Evolutionary conservation across 1,140 invertebrate species (phyloP).

Genomic region (Drosophila teissieri): DNA sequence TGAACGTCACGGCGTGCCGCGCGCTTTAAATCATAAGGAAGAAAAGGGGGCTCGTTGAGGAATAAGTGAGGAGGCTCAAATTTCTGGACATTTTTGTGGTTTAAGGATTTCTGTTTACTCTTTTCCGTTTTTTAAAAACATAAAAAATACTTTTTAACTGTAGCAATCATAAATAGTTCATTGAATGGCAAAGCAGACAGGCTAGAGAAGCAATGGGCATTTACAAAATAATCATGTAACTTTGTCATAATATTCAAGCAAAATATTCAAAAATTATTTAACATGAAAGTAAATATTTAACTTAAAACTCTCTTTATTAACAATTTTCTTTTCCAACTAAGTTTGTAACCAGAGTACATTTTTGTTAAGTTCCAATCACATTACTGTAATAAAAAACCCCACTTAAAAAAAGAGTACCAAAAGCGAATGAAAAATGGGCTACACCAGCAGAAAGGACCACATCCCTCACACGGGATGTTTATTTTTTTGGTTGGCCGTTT

Average conservation of each 20-base stretch:
- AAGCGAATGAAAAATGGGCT: slow-evolving; percentile 61
- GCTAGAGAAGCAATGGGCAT: too few relatives aligned
- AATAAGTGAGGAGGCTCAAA: slow-evolving; percentile 20
- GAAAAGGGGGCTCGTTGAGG: slow-evolving; percentile 10
- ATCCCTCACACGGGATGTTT: slow-evolving; percentile 39
- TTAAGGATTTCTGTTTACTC: slow-evolving; percentile 8
- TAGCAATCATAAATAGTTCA: too few relatives aligned
- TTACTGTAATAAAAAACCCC: too few relatives aligned
- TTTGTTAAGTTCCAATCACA: not conserved
- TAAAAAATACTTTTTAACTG: too few relatives aligned
- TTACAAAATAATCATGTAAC: not conserved
- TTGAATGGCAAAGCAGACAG: too few relatives aligned
- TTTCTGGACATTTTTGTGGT: not conserved
- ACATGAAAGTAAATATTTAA: too few relatives aligned
- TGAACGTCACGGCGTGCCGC: slow-evolving; percentile 79
- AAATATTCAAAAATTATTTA: not conserved
- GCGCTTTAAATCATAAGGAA: slow-evolving; percentile 79
- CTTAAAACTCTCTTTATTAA: too few relatives aligned
- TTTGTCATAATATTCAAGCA: not conserved
- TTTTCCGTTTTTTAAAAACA: not conserved
- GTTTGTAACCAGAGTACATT: not conserved
- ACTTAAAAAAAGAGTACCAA: slow-evolving; percentile 21
- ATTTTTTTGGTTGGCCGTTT: slow-evolving; percentile 54
- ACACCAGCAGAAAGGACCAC: slow-evolving; percentile 38
- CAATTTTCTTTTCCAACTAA: too few relatives aligned